Evolutionary conservation across 2,888 invertebrate species (phyloP), one percentile per base, ranked within the genome.

Genomic region (Alcis repandata): DNA sequence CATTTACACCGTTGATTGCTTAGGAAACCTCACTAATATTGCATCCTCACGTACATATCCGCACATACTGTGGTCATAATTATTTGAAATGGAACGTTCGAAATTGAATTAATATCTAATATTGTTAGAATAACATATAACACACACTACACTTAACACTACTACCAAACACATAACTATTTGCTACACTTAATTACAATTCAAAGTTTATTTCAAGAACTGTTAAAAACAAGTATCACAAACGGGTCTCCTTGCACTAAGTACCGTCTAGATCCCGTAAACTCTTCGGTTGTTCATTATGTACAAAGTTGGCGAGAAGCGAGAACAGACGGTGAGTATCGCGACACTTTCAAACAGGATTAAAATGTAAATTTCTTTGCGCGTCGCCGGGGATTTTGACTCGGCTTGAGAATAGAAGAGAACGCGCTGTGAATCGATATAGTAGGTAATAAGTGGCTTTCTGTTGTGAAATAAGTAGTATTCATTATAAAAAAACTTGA

Each of bases 321-420:
- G 51, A 41, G 56, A 36, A 15, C 52, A 52, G 59, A 67, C 64
- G 65, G 63, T 60, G 61, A 68, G 45, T 60, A 63, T 63, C 68
- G 58, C 49, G 56, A 62, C 78, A 77, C 76, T 74, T 78, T 72
- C 73, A 72, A 82, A 82, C 79, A 78, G 81, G 84, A 87, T 88
- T 86, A 85, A 87, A 87, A 87, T 87, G 86, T 79, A 84, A 88
- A 88, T 88, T 86, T 82, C 75, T 80, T 84, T 81, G 71, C 69
- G 70, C 67, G 48, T 63, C 58, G 61, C 13, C 27, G 40, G 40
- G 40, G 3, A 33, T 43, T 17, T 49, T 53, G 27, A 57, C 53
- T 65, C 54, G 78, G 72, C 61, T 46, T 22, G 67, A 72, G 68
- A 45, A 59, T 36, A 59, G 69, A 61, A 11, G 20, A 41, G 43